Percentiles rank a stretch among this genome's conserved stretches.
Evolutionary conservation across 2,888 invertebrate species (phyloP).

Genomic region (Ceratothoa steindachneri): DNA sequence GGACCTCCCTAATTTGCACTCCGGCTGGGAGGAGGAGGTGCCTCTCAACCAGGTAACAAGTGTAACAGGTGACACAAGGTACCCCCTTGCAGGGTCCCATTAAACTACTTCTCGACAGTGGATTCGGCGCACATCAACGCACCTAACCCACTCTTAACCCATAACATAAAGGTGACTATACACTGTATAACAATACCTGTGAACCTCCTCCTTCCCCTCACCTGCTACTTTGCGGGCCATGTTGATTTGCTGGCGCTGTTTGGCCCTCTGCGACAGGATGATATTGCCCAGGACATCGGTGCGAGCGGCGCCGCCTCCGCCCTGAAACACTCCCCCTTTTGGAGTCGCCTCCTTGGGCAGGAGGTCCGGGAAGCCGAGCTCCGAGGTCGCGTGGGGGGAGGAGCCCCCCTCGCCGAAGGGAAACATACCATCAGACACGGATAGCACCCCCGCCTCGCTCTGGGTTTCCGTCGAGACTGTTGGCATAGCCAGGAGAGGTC

Average conservation of each 20-base stretch:
- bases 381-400: background rate
- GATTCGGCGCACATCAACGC: no score
- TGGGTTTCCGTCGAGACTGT: background rate
- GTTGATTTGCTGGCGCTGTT: conserved; percentile 31
- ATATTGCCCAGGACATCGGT: conserved; percentile 37
- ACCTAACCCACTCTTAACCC: no score
- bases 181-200: no score
- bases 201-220: no score
- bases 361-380: conserved; percentile 1
- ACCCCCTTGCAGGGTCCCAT: no score
- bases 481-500: background rate
- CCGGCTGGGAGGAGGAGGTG: no score
- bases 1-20: no score
- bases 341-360: background rate
- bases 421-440: background rate
- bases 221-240: conserved; percentile 32
- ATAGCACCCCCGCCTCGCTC: background rate
- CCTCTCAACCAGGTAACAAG: no score
- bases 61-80: no score
- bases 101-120: no score
- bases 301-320: conserved; percentile 25
- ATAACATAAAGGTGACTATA: no score
- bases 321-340: background rate
- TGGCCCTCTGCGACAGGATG: conserved; percentile 32
- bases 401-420: background rate